Conservation (phyloP, 2,797 vertebrate genomes). For the Tapera naevia region DNA sequence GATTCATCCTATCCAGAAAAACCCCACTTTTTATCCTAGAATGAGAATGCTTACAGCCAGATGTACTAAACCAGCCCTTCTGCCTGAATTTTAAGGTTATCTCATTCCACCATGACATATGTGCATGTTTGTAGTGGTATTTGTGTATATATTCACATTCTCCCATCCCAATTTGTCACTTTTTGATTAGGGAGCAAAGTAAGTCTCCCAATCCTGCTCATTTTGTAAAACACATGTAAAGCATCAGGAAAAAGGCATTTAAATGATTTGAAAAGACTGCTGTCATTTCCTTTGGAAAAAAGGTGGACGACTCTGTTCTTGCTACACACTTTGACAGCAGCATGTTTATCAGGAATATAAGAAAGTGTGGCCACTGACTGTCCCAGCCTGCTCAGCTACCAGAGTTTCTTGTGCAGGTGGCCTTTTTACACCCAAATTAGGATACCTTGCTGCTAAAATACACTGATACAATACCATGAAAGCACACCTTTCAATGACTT, state of each 20-base stretch:
- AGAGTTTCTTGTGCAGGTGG: not conserved
- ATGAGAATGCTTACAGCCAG: not conserved
- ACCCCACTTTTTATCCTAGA: not conserved
- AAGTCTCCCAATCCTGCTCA: not conserved
- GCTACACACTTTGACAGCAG: not conserved
- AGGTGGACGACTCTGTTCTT: not conserved
- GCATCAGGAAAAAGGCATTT: not conserved
- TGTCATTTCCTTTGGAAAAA: not conserved
- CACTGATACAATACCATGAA: not conserved
- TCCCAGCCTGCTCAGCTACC: not conserved
- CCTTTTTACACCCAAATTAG: not conserved
- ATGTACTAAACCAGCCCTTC: not conserved
- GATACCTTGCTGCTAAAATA: not conserved
- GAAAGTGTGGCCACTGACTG: not conserved
- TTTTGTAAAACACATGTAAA: not conserved
- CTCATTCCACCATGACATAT: not conserved
- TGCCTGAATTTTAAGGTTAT: not conserved
- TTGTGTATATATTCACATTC: not conserved
- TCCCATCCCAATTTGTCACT: not conserved
- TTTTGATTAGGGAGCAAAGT: not conserved
- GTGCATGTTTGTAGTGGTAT: not conserved
- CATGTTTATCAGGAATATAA: not conserved
- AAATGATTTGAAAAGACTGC: not conserved
- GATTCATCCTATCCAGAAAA: not conserved
- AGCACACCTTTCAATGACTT: not conserved